Evolutionary conservation across 2,113 vertebrate species (phyloP).

Genomic region (Tachuris rubrigastra): DNA sequence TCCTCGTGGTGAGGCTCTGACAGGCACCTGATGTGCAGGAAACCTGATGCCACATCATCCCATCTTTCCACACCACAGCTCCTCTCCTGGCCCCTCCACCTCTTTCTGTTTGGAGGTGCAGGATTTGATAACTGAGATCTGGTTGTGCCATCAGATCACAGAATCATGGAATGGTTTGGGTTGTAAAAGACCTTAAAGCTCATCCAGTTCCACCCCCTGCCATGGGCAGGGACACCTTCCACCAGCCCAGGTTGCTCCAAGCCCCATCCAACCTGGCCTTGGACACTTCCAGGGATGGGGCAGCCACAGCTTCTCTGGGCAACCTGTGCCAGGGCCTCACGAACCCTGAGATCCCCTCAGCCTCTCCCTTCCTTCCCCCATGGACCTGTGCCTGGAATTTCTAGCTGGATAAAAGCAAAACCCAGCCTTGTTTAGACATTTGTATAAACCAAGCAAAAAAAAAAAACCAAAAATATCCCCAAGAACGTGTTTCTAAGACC

Average conservation of each 20-base stretch:
- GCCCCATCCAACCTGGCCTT: neutral
- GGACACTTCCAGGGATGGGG: neutral
- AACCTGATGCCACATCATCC: neutral
- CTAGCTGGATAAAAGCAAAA: neutral
- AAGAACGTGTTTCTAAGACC: neutral
- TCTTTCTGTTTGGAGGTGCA: neutral
- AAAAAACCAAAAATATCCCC: neutral
- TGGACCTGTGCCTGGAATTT: neutral
- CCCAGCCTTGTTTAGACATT: neutral
- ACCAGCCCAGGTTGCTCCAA: neutral
- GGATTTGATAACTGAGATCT: neutral
- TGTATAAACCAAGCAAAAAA: neutral
- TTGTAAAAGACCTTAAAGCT: neutral
- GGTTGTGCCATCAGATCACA: neutral
- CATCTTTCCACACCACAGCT: neutral
- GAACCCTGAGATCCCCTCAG: neutral
- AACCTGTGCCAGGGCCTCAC: neutral
- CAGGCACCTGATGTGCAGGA: neutral
- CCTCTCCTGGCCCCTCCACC: neutral
- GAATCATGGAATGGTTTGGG: neutral
- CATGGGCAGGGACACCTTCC: neutral
- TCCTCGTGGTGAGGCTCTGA: neutral
- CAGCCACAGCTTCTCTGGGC: neutral
- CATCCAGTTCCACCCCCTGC: rapidly evolving
- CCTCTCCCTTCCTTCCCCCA: neutral